Conservation (phyloP, 2,113 vertebrate genomes). For the Lontra canadensis region DNA sequence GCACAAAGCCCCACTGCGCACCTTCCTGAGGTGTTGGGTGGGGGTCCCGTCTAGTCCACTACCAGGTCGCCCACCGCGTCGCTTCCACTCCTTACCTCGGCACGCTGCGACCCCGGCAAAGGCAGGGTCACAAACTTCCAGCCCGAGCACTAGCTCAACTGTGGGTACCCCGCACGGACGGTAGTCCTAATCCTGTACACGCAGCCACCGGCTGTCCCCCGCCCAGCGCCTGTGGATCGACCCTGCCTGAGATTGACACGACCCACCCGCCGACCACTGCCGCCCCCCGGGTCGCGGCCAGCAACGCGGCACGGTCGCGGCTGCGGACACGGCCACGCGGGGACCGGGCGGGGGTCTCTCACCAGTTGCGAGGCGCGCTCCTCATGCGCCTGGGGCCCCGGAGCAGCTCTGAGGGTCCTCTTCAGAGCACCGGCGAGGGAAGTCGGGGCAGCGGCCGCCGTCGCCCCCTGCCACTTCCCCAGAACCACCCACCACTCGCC, state of each 20-base stretch:
- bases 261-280: neutral
- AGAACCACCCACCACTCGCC: neutral
- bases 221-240: neutral
- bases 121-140: conserved; percentile 62
- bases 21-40: neutral
- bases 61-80: too few relatives aligned
- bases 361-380: conserved; percentile 60
- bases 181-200: neutral
- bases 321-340: neutral
- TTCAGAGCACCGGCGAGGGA: neutral
- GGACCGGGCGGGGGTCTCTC: neutral
- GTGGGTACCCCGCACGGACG: neutral
- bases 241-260: neutral
- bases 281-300: neutral
- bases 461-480: neutral
- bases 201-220: neutral
- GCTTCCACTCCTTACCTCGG: neutral
- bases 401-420: neutral
- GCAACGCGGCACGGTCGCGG: neutral
- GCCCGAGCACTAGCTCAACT: neutral
- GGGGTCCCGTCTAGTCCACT: neutral
- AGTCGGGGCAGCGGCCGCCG: conserved; percentile 4
- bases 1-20: conserved; percentile 19
- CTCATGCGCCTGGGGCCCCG: neutral
- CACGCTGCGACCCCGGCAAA: neutral